A percentile compares a stretch with the other conserved stretches of the same genome.
These are phyloP conservation scores for Scomber japonicus DNA, from an alignment of 2,113 vertebrate species.

Conservation along the genomic window DNA sequence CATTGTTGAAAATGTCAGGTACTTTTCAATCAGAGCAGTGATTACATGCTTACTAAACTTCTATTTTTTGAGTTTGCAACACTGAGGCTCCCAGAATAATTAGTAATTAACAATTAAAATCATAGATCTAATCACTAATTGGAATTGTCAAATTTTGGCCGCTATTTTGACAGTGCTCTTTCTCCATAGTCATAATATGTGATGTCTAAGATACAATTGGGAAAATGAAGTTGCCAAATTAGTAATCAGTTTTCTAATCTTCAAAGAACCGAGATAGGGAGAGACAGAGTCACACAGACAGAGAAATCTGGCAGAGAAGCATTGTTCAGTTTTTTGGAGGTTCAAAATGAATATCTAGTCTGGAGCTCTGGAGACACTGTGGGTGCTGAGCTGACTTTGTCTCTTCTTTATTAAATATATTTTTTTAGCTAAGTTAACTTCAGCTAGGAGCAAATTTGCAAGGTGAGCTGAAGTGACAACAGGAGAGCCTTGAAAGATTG, in stretches of 20 bases:
- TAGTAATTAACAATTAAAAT: no score
- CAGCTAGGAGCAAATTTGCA: slow-evolving; percentile 8
- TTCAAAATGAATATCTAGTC: background rate
- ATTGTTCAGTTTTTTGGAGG: background rate
- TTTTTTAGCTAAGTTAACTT: slow-evolving; percentile 4
- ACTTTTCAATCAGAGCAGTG: background rate
- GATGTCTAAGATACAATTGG: slow-evolving; percentile 29
- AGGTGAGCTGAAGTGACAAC: slow-evolving; percentile 23
- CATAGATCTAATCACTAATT: no score
- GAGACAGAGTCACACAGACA: background rate
- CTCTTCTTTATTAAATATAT: no score
- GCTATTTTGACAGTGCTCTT: no score
- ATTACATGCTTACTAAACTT: slow-evolving; percentile 15
- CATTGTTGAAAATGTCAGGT: background rate
- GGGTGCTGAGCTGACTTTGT: slow-evolving; percentile 12
- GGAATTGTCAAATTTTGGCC: no score
- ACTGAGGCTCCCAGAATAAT: background rate
- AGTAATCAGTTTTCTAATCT: slow-evolving; percentile 51
- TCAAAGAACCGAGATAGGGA: slow-evolving; percentile 46
- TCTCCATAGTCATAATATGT: no score
- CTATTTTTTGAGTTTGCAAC: slow-evolving; percentile 10
- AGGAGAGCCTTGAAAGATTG: slow-evolving; percentile 4
- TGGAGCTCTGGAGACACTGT: background rate
- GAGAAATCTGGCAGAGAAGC: slow-evolving; percentile 13
- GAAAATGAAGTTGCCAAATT: slow-evolving; percentile 54